phyloP scores from a whole-genome alignment of 2,797 vertebrate genomes.

The Sphenodon punctatus region DNA sequence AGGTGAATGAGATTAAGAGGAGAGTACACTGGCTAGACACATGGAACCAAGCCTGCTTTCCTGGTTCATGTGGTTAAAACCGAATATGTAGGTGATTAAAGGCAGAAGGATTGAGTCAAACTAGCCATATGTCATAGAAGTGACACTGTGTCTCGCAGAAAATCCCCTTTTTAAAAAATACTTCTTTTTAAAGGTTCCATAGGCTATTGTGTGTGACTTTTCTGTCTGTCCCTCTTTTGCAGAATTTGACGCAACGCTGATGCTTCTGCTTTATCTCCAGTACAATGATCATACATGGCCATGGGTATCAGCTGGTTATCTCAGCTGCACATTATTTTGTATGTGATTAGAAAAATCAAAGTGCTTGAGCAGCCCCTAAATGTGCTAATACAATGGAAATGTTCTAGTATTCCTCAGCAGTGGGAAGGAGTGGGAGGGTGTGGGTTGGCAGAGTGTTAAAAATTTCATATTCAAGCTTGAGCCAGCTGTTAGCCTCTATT shows the following conservation, averaged over 20 bases:
- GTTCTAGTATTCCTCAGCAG: not conserved
- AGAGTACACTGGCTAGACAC: not conserved
- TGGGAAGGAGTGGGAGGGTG: too few species aligned
- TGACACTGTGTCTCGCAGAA: not conserved
- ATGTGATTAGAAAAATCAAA: not conserved
- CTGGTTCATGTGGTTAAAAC: not conserved
- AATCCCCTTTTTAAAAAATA: not conserved
- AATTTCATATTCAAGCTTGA: not conserved
- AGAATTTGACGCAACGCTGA: slow-evolving; percentile 12
- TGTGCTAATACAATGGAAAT: not conserved
- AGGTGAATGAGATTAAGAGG: not conserved
- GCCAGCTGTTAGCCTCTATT: not conserved
- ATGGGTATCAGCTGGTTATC: not conserved
- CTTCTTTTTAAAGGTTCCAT: not conserved
- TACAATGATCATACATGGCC: not conserved
- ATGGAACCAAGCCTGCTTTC: not conserved
- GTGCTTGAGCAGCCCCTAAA: not conserved
- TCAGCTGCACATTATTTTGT: not conserved
- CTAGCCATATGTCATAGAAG: not conserved
- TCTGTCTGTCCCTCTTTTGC: too few species aligned
- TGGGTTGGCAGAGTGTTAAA: slow-evolving; percentile 12
- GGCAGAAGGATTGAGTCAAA: fast-evolving
- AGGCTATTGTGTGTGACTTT: fast-evolving
- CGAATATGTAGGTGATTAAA: not conserved
- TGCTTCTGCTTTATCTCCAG: slow-evolving; percentile 14